Base-by-base conservation (phyloP, 1,140 invertebrate genomes). In the Heliconius hermathena region DNA sequence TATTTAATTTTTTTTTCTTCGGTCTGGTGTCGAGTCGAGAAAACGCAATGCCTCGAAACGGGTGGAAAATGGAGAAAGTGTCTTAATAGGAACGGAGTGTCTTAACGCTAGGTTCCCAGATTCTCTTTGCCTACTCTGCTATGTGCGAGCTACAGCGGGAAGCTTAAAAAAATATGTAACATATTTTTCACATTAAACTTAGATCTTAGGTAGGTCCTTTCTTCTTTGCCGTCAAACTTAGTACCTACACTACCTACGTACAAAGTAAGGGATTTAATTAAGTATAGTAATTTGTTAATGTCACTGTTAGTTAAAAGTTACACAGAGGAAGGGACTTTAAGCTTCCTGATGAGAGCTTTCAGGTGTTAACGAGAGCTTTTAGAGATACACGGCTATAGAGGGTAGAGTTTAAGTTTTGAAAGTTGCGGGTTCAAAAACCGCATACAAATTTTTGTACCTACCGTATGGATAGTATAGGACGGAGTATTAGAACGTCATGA, bases 301-400 rank as follows among this genome's bases (percentile, higher is more conserved):
- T 49, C 72, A 49, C 8, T 73, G 72, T 73, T 73, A 73, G 38
- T 49, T 66, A 66, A 66, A 73, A 49, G 38, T 73, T 73, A 41
- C 20, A n/a, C 38, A 26, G 72, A 49, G 36, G n/a, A 73, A 73
- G 16, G 72, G 72, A 73, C 38, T 73, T 73, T 22, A 73, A 73
- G 18, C 46, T 46, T 73, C 72, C 49, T 46, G 26, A 3, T 46
- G 38, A 46, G 38, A 73, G 46, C 72, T 73, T 41, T 46, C 72
- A 73, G 72, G 46, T 49, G 72, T 49, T 73, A 73, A 73, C 46
- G 72, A 73, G 49, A 49, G 72, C 72, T 73, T 73, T 73, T 46
- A 46, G 26, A 41, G 49, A 46, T 73, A 36, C 72, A 73, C 13
- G 26, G 72, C 49, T 26, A 49, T 49, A 29, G 22, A 29, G 22